phyloP scores from a whole-genome alignment of 2,113 vertebrate genomes.

The Hyperopisus bebe region DNA sequence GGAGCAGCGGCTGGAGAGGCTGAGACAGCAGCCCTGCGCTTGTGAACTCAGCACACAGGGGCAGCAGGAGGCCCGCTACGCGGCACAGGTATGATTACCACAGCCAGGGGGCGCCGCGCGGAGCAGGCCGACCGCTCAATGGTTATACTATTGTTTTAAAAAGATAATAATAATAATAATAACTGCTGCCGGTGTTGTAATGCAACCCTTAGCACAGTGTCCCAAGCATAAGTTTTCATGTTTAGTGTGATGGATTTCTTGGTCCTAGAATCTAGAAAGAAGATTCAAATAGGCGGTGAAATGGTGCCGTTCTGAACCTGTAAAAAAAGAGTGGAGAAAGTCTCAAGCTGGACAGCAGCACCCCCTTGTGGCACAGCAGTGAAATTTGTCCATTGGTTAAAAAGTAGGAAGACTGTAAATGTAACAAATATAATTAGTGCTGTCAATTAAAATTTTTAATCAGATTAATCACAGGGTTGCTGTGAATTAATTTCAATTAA shows the following conservation, averaged over 20 bases:
- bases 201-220: background rate
- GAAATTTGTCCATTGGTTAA: background rate
- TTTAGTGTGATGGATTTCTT: background rate
- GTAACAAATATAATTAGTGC: too few relatives aligned
- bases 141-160: background rate
- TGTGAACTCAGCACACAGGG: conserved; percentile 77
- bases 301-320: background rate
- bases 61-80: conserved; percentile 87
- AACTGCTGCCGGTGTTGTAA: background rate
- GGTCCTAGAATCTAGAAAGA: background rate
- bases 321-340: background rate
- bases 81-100: conserved; percentile 73
- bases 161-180: background rate
- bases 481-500: too few relatives aligned
- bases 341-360: background rate
- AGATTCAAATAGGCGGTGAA: background rate
- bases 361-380: background rate
- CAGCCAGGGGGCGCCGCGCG: background rate
- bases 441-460: too few relatives aligned
- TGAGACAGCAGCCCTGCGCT: conserved; percentile 84
- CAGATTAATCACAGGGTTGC: too few relatives aligned
- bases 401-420: background rate
- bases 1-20: conserved; percentile 87
- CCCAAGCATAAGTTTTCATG: background rate
- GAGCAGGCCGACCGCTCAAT: background rate